Conservation (phyloP, 2,888 invertebrate genomes). For the Bugulina stolonifera region DNA sequence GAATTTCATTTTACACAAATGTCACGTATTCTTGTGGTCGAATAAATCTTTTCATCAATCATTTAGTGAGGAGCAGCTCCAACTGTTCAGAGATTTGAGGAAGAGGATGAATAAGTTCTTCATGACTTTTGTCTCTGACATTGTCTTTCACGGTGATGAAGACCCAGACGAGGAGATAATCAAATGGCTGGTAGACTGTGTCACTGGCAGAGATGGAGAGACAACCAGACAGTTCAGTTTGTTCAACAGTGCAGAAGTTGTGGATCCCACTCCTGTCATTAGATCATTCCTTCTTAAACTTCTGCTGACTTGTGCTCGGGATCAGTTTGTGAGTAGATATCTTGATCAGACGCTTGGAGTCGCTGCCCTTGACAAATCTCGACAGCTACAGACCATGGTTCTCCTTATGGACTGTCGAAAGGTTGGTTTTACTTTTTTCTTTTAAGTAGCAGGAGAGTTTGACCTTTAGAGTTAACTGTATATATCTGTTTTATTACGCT, state of each 20-base stretch:
- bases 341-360: neutral
- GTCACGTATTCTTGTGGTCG: too few relatives aligned
- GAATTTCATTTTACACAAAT: too few relatives aligned
- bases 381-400: neutral
- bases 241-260: slow-evolving; percentile 31
- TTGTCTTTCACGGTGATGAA: slow-evolving; percentile 31
- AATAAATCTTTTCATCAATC: too few relatives aligned
- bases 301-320: slow-evolving; percentile 32
- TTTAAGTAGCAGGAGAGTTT: too few relatives aligned
- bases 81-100: slow-evolving; percentile 31
- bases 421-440: slow-evolving; percentile 3
- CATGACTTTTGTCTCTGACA: slow-evolving; percentile 32
- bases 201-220: slow-evolving; percentile 27
- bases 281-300: slow-evolving; percentile 41
- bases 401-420: slow-evolving; percentile 18
- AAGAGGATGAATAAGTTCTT: slow-evolving; percentile 33
- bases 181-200: slow-evolving; percentile 31
- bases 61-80: slow-evolving; percentile 28
- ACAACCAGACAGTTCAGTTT: slow-evolving; percentile 21
- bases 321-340: neutral
- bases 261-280: slow-evolving; percentile 42
- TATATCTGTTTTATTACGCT: too few relatives aligned
- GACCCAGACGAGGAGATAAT: slow-evolving; percentile 31
- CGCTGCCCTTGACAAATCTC: neutral
- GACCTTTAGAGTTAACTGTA: too few relatives aligned